phyloP scores from a whole-genome alignment of 2,797 vertebrate species.

The Schizopygopsis malacanthus region DNA sequence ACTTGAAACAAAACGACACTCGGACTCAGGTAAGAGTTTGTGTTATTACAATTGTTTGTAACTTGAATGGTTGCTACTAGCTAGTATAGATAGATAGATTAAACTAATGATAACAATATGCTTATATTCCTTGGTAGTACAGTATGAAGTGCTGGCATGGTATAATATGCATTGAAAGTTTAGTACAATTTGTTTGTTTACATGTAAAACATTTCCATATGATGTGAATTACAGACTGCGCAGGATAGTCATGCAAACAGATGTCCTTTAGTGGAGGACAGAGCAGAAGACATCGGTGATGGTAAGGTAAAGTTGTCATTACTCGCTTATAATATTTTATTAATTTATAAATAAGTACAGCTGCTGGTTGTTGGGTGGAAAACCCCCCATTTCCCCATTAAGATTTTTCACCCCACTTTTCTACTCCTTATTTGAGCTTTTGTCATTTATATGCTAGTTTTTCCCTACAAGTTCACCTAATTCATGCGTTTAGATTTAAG shows the following conservation, averaged over 20 bases:
- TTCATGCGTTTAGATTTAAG: background rate
- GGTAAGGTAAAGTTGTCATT: background rate
- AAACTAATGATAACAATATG: background rate
- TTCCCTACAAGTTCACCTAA: background rate
- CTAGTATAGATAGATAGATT: background rate
- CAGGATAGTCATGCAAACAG: constrained; percentile 1
- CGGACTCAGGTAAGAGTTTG: background rate
- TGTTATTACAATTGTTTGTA: background rate
- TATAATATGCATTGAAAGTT: background rate
- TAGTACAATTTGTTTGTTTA: background rate
- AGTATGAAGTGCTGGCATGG: background rate
- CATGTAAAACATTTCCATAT: background rate
- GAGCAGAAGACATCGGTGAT: background rate
- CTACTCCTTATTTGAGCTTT: background rate
- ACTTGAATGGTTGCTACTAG: background rate
- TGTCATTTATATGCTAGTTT: background rate
- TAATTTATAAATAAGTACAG: background rate
- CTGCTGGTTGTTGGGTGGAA: background rate
- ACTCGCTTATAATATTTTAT: background rate
- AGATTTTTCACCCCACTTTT: background rate
- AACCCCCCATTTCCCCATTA: background rate
- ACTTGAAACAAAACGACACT: background rate
- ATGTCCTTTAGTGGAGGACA: background rate
- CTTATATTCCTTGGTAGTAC: background rate
- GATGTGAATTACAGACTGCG: background rate